Percentiles rank a stretch among this genome's conserved stretches.
These are phyloP conservation scores for Pachyramphus minor DNA, from an alignment of 2,113 vertebrate genomes.

Conservation along the genomic window DNA sequence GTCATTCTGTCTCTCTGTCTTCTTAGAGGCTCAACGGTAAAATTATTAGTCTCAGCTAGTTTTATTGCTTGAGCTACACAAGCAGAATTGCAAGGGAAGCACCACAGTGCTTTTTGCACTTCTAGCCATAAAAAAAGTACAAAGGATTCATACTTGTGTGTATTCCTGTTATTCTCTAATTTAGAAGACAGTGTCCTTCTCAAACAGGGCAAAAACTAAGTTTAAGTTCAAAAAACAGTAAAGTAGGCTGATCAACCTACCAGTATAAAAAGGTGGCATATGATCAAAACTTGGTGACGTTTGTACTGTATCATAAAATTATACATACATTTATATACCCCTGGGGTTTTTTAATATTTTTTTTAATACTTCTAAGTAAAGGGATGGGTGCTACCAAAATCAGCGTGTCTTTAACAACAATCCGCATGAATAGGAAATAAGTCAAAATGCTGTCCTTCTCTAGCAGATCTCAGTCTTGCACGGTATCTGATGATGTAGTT, in stretches of 20 bases:
- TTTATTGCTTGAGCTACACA: not conserved
- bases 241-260: not conserved
- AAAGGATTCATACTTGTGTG: not conserved
- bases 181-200: not conserved
- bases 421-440: not conserved
- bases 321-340: not conserved
- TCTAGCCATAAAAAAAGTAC: not conserved
- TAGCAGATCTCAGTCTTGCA: not conserved
- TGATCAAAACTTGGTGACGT: not conserved
- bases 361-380: not conserved
- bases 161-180: not conserved
- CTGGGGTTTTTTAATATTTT: not conserved
- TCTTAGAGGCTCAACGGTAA: not conserved
- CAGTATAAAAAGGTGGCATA: not conserved
- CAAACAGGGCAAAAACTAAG: not conserved
- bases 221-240: not conserved
- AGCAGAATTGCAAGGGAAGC: not conserved
- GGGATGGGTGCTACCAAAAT: not conserved
- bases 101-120: not conserved
- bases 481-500: not conserved
- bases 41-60: not conserved
- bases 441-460: not conserved
- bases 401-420: not conserved
- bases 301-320: not conserved
- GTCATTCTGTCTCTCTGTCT: not conserved